Percentiles rank a stretch among this genome's conserved stretches.
These are phyloP conservation scores for Petromus typicus DNA, from an alignment of 2,113 vertebrate species.

Conservation along the genomic window DNA sequence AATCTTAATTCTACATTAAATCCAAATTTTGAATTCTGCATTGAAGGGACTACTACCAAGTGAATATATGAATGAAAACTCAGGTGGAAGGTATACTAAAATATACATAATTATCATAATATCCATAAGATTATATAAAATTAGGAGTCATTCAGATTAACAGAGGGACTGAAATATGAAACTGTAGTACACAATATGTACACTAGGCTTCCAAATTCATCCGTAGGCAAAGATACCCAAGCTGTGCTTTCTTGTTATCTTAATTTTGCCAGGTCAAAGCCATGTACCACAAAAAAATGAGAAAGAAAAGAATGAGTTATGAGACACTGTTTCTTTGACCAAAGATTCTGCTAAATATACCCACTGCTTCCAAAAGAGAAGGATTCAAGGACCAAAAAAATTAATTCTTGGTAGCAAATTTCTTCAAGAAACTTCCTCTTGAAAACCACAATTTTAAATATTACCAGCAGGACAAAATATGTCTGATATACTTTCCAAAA, in stretches of 20 bases:
- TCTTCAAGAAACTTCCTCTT: conserved; percentile 9
- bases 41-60: not conserved
- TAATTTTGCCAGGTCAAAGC: not conserved
- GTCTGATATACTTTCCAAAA: not conserved
- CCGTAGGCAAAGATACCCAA: not conserved
- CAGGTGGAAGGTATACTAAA: not conserved
- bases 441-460: conserved; percentile 2
- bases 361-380: not conserved
- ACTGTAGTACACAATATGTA: not conserved
- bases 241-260: not conserved
- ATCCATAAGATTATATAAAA: conserved; percentile 15
- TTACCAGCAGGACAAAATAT: not conserved
- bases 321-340: not conserved
- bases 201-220: not conserved
- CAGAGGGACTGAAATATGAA: conserved; percentile 6
- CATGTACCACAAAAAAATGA: not conserved
- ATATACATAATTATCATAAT: not conserved
- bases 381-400: not conserved
- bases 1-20: conserved; percentile 49
- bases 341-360: not conserved
- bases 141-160: not conserved
- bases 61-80: not conserved
- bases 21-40: not conserved
- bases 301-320: not conserved
- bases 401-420: not conserved